phyloP scores from a whole-genome alignment of 2,888 invertebrate genomes.

The Andrena minutula region DNA sequence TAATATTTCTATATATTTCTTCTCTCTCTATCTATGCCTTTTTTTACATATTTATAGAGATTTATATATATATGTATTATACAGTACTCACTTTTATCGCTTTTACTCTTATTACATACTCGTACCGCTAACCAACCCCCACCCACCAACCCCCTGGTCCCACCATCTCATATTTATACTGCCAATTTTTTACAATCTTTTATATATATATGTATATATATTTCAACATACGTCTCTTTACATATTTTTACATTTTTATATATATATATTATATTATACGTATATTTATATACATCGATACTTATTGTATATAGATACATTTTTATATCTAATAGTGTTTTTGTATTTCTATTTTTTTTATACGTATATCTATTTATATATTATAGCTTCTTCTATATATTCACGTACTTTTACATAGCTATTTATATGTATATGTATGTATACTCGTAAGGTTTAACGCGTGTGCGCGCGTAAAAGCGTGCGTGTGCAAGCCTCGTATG shows the following conservation, averaged over 20 bases:
- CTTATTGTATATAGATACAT: constrained; percentile 51
- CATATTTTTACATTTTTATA: constrained; percentile 70
- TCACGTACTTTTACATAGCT: constrained; percentile 64
- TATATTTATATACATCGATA: constrained; percentile 63
- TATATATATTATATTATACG: constrained; percentile 64
- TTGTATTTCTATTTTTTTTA: constrained; percentile 63
- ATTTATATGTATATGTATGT: constrained; percentile 58
- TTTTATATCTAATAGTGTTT: constrained; percentile 62
- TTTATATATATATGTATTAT: constrained; percentile 62
- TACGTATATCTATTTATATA: constrained; percentile 67
- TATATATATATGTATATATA: constrained; percentile 60
- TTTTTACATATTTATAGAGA: constrained; percentile 61
- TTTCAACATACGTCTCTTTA: constrained; percentile 63
- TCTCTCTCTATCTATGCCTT: constrained; percentile 59
- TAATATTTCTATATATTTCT: constrained; percentile 59
- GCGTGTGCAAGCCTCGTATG: constrained; percentile 63
- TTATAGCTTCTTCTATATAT: constrained; percentile 65
- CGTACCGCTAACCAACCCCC: constrained; percentile 53
- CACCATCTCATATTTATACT: constrained; percentile 54
- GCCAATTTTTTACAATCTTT: constrained; percentile 65
- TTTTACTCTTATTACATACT: constrained; percentile 72
- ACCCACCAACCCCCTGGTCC: constrained; percentile 3
- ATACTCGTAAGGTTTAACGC: constrained; percentile 51
- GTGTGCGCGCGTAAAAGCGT: constrained; percentile 55
- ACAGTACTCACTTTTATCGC: constrained; percentile 63